phyloP scores from a whole-genome alignment of 1,140 invertebrate species.

The Drosophila lini region DNA sequence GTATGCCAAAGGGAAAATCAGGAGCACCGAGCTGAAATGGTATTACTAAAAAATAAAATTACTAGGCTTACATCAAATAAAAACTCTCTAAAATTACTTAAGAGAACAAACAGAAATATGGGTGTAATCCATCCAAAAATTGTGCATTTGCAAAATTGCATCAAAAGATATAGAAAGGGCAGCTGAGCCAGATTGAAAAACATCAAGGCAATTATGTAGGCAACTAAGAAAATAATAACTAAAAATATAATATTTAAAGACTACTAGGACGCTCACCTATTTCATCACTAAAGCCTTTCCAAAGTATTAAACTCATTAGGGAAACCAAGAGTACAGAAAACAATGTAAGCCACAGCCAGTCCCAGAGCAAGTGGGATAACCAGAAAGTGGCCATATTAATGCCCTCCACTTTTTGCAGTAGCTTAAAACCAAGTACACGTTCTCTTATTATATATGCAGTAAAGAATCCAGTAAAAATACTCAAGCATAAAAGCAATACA shows the following conservation, averaged over 20 bases:
- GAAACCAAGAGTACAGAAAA: not conserved
- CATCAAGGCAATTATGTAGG: constrained; percentile 12
- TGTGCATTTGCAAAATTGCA: constrained; percentile 10
- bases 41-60: constrained; percentile 2
- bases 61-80: not conserved
- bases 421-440: constrained; percentile 13
- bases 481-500: not conserved
- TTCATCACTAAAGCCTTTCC: constrained; percentile 2
- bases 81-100: constrained; percentile 1
- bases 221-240: constrained; percentile 2
- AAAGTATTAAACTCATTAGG: not conserved
- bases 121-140: constrained; percentile 29
- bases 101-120: constrained; percentile 5
- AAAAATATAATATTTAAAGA: not conserved
- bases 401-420: constrained; percentile 37
- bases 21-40: constrained; percentile 1
- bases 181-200: constrained; percentile 19
- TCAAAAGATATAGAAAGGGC: constrained; percentile 25
- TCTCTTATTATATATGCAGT: constrained; percentile 20
- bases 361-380: constrained; percentile 20
- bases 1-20: constrained; percentile 7
- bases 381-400: constrained; percentile 43
- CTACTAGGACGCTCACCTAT: not conserved
- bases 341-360: constrained; percentile 17
- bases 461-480: constrained; percentile 30